Conservation (phyloP, 1,140 invertebrate species). For the Hestina assimilis region DNA sequence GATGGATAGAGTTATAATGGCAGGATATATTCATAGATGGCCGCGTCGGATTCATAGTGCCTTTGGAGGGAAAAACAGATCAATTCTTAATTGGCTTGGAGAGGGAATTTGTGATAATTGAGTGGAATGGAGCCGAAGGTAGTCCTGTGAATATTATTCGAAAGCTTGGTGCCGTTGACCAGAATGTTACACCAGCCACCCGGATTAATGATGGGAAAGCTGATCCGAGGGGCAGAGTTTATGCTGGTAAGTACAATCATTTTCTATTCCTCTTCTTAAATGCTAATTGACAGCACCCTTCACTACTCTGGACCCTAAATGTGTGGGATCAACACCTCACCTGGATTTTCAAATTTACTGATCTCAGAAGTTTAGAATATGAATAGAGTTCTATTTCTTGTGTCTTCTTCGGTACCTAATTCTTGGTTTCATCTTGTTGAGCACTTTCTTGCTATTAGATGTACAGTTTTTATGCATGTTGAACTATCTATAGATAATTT, state of each 20-base stretch:
- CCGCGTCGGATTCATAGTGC: slow-evolving; percentile 82
- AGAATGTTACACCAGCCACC: slow-evolving; percentile 73
- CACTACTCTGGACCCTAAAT: no score
- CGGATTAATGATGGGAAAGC: slow-evolving; percentile 93
- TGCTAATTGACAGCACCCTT: no score
- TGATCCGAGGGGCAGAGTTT: slow-evolving; percentile 87
- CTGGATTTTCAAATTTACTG: no score
- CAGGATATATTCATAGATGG: slow-evolving; percentile 44
- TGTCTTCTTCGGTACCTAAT: no score
- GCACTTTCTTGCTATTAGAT: no score
- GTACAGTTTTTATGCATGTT: no score
- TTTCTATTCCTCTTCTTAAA: neutral
- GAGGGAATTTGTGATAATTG: slow-evolving; percentile 80
- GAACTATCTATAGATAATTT: no score
- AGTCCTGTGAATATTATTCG: slow-evolving; percentile 71
- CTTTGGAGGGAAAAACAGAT: slow-evolving; percentile 80
- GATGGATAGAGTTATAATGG: no score
- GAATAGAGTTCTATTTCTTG: no score
- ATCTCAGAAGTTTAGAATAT: no score
- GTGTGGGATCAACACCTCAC: no score
- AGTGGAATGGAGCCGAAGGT: slow-evolving; percentile 82
- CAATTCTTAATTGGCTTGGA: slow-evolving; percentile 84
- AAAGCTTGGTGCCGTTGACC: slow-evolving; percentile 81
- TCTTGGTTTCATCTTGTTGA: no score
- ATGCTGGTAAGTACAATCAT: slow-evolving; percentile 80